A percentile compares a stretch with the other conserved stretches of the same genome.
These are phyloP conservation scores for Lydus trimaculatus DNA, from an alignment of 2,888 invertebrate species.

Conservation along the genomic window DNA sequence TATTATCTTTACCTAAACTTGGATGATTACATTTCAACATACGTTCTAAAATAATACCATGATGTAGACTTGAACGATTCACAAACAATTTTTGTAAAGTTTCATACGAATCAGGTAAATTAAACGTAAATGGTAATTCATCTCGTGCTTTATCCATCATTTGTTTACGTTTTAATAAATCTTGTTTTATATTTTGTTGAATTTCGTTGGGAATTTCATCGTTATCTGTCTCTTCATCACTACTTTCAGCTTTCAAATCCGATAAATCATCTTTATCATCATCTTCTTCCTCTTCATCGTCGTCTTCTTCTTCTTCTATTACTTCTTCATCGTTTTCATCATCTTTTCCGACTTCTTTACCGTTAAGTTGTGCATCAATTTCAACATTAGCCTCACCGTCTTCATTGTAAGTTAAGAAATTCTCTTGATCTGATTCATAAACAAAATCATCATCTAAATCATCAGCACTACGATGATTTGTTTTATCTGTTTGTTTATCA, in stretches of 20 bases:
- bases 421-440: constrained; percentile 63
- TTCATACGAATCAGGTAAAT: constrained; percentile 70
- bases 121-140: constrained; percentile 67
- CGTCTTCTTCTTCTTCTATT: constrained; percentile 43
- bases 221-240: constrained; percentile 40
- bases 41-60: constrained; percentile 76
- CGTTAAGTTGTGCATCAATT: constrained; percentile 53
- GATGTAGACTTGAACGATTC: constrained; percentile 69
- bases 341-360: constrained; percentile 42
- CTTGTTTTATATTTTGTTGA: constrained; percentile 48
- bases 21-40: constrained; percentile 90
- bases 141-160: constrained; percentile 58
- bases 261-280: constrained; percentile 57
- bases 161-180: constrained; percentile 58
- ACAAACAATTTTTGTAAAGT: constrained; percentile 69
- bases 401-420: constrained; percentile 54
- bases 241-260: constrained; percentile 62
- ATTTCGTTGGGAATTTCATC: constrained; percentile 10
- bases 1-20: constrained; percentile 78
- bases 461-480: constrained; percentile 80
- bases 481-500: constrained; percentile 39
- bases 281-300: constrained; percentile 37
- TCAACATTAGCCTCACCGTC: constrained; percentile 54
- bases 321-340: constrained; percentile 22
- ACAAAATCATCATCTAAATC: constrained; percentile 86